A percentile compares a stretch with the other conserved stretches of the same genome.
Conservation (phyloP, 2,888 invertebrate species). For the Tolmerus cingulatus region DNA sequence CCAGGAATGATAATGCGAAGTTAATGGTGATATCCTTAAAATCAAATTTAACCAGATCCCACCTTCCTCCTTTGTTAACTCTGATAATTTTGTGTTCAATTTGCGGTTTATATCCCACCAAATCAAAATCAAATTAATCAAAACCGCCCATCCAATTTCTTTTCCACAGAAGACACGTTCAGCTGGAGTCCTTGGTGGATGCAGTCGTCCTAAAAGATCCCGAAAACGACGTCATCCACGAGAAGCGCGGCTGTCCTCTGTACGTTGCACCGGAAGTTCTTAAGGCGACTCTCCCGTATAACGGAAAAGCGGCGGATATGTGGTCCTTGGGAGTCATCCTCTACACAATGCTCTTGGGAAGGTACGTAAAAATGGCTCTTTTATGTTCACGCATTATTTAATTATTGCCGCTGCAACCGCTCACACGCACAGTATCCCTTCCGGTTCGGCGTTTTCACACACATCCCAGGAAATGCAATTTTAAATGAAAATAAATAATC, state of each 20-base stretch:
- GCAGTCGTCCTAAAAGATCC: slow-evolving; percentile 85
- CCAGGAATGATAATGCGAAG: background rate
- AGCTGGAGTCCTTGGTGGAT: slow-evolving; percentile 88
- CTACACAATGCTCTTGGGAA: slow-evolving; percentile 93
- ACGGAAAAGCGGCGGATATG: slow-evolving; percentile 88
- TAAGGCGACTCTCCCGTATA: slow-evolving; percentile 77
- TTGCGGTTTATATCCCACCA: background rate
- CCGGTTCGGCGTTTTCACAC: slow-evolving; percentile 7
- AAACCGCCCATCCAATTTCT: background rate
- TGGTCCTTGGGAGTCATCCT: slow-evolving; percentile 92
- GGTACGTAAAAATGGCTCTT: slow-evolving; percentile 64
- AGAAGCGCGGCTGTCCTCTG: slow-evolving; percentile 92
- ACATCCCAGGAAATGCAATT: slow-evolving; percentile 17
- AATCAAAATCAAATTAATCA: background rate
- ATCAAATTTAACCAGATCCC: background rate
- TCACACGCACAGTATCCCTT: background rate
- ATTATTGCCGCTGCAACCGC: background rate
- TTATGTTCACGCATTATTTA: background rate
- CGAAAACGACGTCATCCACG: slow-evolving; percentile 81
- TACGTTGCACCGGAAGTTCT: slow-evolving; percentile 95
- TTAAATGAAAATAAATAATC: slow-evolving; percentile 2
- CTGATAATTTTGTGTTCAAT: background rate
- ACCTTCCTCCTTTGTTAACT: background rate
- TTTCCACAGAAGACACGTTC: slow-evolving; percentile 80
- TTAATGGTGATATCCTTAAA: no score